These are phyloP conservation scores for Periparus ater DNA, from an alignment of 2,797 vertebrate genomes.

Conservation along the genomic window DNA sequence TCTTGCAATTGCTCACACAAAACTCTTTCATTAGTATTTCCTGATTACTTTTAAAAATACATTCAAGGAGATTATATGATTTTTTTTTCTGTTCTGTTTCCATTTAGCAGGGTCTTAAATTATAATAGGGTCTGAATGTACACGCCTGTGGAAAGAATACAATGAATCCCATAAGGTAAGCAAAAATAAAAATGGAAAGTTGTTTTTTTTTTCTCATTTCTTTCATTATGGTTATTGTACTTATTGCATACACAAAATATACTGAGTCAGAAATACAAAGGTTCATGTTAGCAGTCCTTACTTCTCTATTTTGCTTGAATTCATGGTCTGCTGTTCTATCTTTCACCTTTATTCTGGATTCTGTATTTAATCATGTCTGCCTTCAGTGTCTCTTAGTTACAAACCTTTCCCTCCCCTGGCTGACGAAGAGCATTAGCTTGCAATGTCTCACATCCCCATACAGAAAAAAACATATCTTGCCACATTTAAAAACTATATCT, in stretches of 20 bases:
- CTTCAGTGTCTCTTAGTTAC: not conserved
- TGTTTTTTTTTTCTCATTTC: not conserved
- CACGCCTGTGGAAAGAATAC: not conserved
- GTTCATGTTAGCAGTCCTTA: not conserved
- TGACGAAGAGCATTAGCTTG: not conserved
- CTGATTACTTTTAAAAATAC: not conserved
- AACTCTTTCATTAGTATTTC: conserved; percentile 19
- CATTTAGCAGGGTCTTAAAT: not conserved
- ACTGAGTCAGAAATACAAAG: not conserved
- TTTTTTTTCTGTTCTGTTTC: not conserved
- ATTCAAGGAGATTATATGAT: not conserved
- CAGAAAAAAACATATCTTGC: not conserved
- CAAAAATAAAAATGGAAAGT: not conserved
- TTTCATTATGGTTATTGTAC: not conserved
- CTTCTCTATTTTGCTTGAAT: not conserved
- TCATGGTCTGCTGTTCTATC: not conserved
- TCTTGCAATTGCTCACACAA: not conserved
- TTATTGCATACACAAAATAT: not conserved
- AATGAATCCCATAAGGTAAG: not conserved
- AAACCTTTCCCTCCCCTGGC: not conserved
- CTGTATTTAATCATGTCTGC: not conserved
- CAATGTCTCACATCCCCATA: not conserved
- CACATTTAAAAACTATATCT: not conserved
- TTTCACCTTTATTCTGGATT: not conserved
- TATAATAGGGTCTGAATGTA: not conserved